A percentile compares a stretch with the other conserved stretches of the same genome.
These are phyloP conservation scores for Panorpa germanica DNA, from an alignment of 2,888 invertebrate species.

Conservation along the genomic window DNA sequence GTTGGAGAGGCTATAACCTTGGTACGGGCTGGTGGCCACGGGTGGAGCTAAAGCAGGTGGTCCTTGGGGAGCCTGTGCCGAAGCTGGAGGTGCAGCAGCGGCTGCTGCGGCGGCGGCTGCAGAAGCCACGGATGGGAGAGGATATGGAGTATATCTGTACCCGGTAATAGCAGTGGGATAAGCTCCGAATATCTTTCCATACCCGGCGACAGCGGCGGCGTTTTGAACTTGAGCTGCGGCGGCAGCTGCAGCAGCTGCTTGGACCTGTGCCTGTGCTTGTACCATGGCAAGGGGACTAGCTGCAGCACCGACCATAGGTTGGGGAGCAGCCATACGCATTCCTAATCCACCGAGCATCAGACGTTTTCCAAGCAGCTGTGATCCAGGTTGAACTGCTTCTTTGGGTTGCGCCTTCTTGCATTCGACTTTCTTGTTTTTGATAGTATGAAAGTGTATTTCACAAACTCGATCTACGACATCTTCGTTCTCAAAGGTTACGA, in stretches of 20 bases:
- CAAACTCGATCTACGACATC: constrained; percentile 85
- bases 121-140: constrained; percentile 20
- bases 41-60: constrained; percentile 38
- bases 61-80: constrained; percentile 34
- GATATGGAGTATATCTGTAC: constrained; percentile 13
- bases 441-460: constrained; percentile 83
- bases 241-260: constrained; percentile 28
- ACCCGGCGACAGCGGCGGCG: constrained; percentile 38
- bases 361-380: constrained; percentile 45
- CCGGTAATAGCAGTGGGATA: constrained; percentile 28
- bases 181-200: constrained; percentile 42
- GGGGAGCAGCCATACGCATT: constrained; percentile 39
- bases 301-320: constrained; percentile 25
- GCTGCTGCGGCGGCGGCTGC: constrained; percentile 29
- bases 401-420: constrained; percentile 87
- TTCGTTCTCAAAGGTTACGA: constrained; percentile 81
- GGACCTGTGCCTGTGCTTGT: constrained; percentile 24
- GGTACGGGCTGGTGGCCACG: constrained; percentile 49
- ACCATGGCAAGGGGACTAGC: constrained; percentile 39
- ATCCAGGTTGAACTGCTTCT: constrained; percentile 61
- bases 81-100: constrained; percentile 18
- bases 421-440: constrained; percentile 80
- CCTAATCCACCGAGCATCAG: constrained; percentile 54
- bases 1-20: constrained; percentile 67
- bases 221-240: constrained; percentile 36